Conservation (phyloP, 2,797 vertebrate species). For the Bovichtus variegatus region DNA sequence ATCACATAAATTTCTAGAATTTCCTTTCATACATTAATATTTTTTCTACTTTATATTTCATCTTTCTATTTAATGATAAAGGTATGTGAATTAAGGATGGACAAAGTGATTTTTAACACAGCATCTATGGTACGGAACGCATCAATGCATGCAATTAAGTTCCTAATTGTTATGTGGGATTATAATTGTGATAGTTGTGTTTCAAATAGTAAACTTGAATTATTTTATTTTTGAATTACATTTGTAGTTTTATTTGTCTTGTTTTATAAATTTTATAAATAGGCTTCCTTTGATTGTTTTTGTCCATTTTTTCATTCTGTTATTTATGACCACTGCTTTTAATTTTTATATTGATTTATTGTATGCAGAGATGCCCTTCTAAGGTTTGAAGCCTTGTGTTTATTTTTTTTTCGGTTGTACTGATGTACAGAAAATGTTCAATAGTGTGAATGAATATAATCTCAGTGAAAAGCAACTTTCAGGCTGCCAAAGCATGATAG, state of each 20-base stretch:
- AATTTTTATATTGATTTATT: slow-evolving; percentile 84
- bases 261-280: slow-evolving; percentile 85
- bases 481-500: slow-evolving; percentile 92
- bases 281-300: slow-evolving; percentile 85
- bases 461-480: slow-evolving; percentile 91
- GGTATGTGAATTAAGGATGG: slow-evolving; percentile 78
- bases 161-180: slow-evolving; percentile 91
- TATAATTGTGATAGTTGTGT: slow-evolving; percentile 91
- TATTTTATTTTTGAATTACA: slow-evolving; percentile 87
- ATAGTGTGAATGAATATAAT: slow-evolving; percentile 91
- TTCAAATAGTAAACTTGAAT: slow-evolving; percentile 91
- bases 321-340: slow-evolving; percentile 82
- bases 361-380: slow-evolving; percentile 84
- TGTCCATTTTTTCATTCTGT: slow-evolving; percentile 75
- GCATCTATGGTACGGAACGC: slow-evolving; percentile 90
- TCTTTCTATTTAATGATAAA: slow-evolving; percentile 80
- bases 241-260: slow-evolving; percentile 88
- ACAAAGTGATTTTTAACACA: slow-evolving; percentile 87
- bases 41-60: slow-evolving; percentile 77
- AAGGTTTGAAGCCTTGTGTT: slow-evolving; percentile 82
- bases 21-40: slow-evolving; percentile 70
- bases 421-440: slow-evolving; percentile 90
- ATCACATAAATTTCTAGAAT: slow-evolving; percentile 69
- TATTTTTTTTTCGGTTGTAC: slow-evolving; percentile 81
- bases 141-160: slow-evolving; percentile 91